Conservation (phyloP, 2,797 vertebrate species). For the Notamacropus eugenii region DNA sequence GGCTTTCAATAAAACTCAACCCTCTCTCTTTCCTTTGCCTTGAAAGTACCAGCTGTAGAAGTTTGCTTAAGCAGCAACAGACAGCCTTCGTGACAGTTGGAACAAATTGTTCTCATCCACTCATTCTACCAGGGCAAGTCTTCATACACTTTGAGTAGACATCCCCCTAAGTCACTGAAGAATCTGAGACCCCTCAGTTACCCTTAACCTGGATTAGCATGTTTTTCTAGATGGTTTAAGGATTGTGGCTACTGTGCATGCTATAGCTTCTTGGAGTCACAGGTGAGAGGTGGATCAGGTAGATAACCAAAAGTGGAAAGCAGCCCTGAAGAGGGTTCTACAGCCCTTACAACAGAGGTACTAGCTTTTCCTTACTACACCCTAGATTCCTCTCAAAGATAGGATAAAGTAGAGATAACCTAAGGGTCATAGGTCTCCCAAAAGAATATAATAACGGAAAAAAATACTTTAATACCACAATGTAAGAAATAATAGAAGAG, state of each 20-base stretch:
- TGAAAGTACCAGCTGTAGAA: too few species aligned
- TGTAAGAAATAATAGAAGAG: not conserved
- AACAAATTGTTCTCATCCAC: not conserved
- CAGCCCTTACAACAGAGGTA: not conserved
- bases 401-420: not conserved
- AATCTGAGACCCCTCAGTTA: not conserved
- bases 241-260: too few species aligned
- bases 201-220: not conserved
- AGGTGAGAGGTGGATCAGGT: not conserved
- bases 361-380: not conserved
- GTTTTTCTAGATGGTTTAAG: not conserved
- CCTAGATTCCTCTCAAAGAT: not conserved
- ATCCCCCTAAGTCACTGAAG: not conserved
- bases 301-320: not conserved
- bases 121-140: too few species aligned
- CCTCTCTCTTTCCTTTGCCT: too few species aligned
- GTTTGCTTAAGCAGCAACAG: too few species aligned
- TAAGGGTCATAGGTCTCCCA: not conserved
- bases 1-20: too few species aligned
- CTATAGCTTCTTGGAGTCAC: not conserved
- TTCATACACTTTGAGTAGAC: not conserved
- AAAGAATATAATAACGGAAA: not conserved
- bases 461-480: not conserved
- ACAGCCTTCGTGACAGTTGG: not conserved
- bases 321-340: too few species aligned